These are phyloP conservation scores for Ambastaia sidthimunki DNA, from an alignment of 2,797 vertebrate genomes.

Conservation along the genomic window DNA sequence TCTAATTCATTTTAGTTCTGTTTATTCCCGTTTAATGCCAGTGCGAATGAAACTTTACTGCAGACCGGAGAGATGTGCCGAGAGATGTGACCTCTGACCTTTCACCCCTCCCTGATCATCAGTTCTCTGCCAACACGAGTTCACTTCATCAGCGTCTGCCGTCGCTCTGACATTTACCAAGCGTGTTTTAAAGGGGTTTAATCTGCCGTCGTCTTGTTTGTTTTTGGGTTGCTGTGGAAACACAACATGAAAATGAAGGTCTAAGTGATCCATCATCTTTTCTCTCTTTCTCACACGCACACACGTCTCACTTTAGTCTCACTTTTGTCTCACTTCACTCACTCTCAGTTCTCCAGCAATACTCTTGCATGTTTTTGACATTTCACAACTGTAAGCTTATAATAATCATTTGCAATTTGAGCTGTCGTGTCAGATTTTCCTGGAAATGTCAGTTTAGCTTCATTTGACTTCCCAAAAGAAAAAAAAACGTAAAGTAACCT, in stretches of 20 bases:
- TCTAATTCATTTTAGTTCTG: not conserved
- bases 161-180: constrained; percentile 43
- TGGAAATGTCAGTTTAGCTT: too few relatives aligned
- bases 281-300: constrained; percentile 8
- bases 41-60: not conserved
- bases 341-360: constrained; percentile 6
- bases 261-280: constrained; percentile 45
- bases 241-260: constrained; percentile 22
- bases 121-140: constrained; percentile 29
- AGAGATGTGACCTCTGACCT: constrained; percentile 37
- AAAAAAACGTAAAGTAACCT: too few relatives aligned
- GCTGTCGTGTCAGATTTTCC: too few relatives aligned
- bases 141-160: constrained; percentile 8
- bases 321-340: not conserved
- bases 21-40: constrained; percentile 12
- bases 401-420: too few relatives aligned
- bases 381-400: not conserved
- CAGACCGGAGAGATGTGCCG: not conserved
- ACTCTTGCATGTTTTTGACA: constrained; percentile 8
- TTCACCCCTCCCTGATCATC: constrained; percentile 37
- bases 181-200: constrained; percentile 44
- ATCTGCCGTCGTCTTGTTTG: constrained; percentile 44
- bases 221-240: constrained; percentile 51
- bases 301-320: constrained; percentile 12
- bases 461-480: too few relatives aligned